Percentiles rank a stretch among this genome's conserved stretches.
Conservation (phyloP, 2,797 vertebrate genomes). For the Tenualosa ilisha region DNA sequence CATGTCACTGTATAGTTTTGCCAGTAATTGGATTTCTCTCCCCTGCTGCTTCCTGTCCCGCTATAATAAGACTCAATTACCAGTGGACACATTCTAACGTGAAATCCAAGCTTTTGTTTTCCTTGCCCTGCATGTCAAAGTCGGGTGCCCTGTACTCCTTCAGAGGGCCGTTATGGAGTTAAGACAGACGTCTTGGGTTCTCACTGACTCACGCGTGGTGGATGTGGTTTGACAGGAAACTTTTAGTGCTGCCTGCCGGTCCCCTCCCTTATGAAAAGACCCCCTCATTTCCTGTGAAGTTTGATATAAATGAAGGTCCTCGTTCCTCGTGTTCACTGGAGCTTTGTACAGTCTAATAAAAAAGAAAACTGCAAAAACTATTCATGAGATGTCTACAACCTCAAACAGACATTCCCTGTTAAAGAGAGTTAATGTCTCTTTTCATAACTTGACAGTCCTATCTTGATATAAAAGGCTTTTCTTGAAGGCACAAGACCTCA, state of each 20-base stretch:
- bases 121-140: not conserved
- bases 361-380: not conserved
- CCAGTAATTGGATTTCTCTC: not conserved
- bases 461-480: not conserved
- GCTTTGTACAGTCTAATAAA: not conserved
- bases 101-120: not conserved
- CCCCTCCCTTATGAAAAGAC: not conserved
- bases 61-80: not conserved
- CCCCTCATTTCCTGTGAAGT: slow-evolving; percentile 18
- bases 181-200: not conserved
- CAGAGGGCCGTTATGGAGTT: not conserved
- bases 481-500: not conserved
- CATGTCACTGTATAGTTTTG: not conserved
- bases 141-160: not conserved
- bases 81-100: not conserved
- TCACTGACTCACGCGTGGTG: not conserved
- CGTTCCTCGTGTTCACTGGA: not conserved
- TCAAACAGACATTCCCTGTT: not conserved
- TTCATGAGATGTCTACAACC: not conserved
- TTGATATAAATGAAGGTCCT: not conserved
- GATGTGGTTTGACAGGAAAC: slow-evolving; percentile 18
- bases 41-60: not conserved
- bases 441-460: not conserved
- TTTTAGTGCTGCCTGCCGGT: not conserved
- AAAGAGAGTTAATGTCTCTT: not conserved